phyloP scores from a whole-genome alignment of 2,888 invertebrate genomes.

The Drosophila subsilvestris region DNA sequence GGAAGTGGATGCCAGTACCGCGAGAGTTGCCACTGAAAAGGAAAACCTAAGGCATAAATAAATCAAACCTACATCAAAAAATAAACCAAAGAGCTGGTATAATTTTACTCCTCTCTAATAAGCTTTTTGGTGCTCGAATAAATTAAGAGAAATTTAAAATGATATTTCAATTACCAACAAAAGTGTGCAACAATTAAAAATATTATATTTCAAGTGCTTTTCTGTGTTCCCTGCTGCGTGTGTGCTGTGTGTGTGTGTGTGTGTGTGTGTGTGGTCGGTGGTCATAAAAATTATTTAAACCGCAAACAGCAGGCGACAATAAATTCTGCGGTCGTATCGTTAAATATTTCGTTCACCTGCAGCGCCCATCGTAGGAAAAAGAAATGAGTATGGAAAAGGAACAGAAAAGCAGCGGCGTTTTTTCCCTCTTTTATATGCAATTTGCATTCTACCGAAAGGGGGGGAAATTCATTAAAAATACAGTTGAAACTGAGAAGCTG shows the following conservation, averaged over 20 bases:
- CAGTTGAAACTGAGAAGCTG: conserved; percentile 29
- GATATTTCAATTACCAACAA: conserved; percentile 12
- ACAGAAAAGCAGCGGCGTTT: neutral
- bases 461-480: conserved; percentile 50
- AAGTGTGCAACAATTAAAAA: conserved; percentile 27
- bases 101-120: conserved; percentile 3
- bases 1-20: conserved; percentile 78
- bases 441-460: conserved; percentile 37
- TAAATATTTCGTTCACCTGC: conserved; percentile 31
- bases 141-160: conserved; percentile 13
- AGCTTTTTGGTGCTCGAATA: conserved; percentile 4
- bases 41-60: conserved; percentile 12
- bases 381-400: conserved; percentile 1
- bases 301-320: conserved; percentile 40
- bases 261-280: neutral
- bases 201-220: conserved; percentile 3
- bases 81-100: neutral
- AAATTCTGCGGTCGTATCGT: conserved; percentile 42
- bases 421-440: conserved; percentile 14
- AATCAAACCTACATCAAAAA: conserved; percentile 13
- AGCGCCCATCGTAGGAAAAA: neutral
- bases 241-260: neutral
- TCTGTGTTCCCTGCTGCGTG: conserved; percentile 26
- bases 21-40: conserved; percentile 25
- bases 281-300: conserved; percentile 29